Evolutionary conservation across 2,888 invertebrate species (phyloP), one percentile per base, ranked within the genome.

Genomic region (Lottia scabra): DNA sequence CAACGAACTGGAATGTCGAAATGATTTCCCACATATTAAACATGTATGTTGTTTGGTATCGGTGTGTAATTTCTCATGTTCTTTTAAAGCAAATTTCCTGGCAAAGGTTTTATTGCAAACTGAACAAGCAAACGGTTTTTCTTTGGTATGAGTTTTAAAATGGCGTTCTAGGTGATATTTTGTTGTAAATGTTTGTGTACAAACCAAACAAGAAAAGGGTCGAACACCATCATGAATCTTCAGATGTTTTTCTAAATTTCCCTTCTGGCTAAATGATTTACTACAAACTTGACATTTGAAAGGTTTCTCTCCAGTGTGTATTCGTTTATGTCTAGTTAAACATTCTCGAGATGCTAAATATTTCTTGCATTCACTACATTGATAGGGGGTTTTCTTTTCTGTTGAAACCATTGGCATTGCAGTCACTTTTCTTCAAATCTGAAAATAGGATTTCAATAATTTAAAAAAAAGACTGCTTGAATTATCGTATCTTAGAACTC

Each of bases 231-330:
- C 26, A 16, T 66, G 66, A 19, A 16, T 66, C 10, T 46, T n/a
- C 45, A 66, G 44, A 46, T 66, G 66, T n/a, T 66, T 26, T 3
- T 44, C 46, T 16, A 66, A 46, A 23, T 44, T 66, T 19, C 66
- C 66, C 23, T 44, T 44, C 15, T 66, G 66, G 13, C 26, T 46
- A 23, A 66, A 66, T 10, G 26, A n/a, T 44, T 66, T 66, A 13
- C 46, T 38, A 27, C 66, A 66, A 2, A 44, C 27, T 23, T n/a
- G 43, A 66, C 66, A 66, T 30, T 19, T 30, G 45, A 66, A 66
- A 2, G 66, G 66, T 45, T 66, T 66, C n/a, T 66, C 66, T n/a
- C 66, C 66, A 23, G 66, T 66, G 45, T 66, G 66, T 19, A 26
- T 44, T 66, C 66, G 45, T 44, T 26, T 16, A 23, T 66, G 66